Percentiles rank a stretch among this genome's conserved stretches.
phyloP scores from a whole-genome alignment of 2,888 invertebrate species.

The Osmoderma eremita region DNA sequence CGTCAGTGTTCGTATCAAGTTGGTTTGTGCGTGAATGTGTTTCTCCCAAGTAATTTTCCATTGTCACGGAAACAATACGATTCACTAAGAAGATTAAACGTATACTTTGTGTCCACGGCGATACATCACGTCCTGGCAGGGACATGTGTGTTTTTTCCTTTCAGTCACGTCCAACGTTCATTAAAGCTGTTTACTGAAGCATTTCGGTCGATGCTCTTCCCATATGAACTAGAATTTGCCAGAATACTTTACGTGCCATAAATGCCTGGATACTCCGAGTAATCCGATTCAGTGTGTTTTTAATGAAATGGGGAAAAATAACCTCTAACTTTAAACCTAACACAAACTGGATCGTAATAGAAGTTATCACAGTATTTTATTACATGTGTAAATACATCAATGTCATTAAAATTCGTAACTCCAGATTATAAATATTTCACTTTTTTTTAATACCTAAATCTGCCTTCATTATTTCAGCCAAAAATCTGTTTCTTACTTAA shows the following conservation, averaged over 20 bases:
- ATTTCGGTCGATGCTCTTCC: slow-evolving; percentile 3
- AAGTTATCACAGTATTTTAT: too few relatives aligned
- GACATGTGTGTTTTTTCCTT: slow-evolving; percentile 24
- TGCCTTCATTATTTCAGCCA: too few relatives aligned
- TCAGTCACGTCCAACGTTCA: slow-evolving; percentile 20
- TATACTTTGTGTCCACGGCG: slow-evolving; percentile 27
- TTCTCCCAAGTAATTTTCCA: slow-evolving; percentile 33
- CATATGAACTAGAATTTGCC: slow-evolving; percentile 14
- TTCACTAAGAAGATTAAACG: slow-evolving; percentile 35
- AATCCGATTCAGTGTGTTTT: too few relatives aligned
- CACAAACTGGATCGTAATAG: too few relatives aligned
- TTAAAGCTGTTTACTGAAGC: slow-evolving; percentile 14
- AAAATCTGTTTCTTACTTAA: too few relatives aligned
- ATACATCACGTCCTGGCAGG: slow-evolving; percentile 22
- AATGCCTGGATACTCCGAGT: neutral
- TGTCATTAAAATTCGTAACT: too few relatives aligned
- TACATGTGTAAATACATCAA: too few relatives aligned
- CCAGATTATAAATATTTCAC: too few relatives aligned
- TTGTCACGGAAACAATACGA: slow-evolving; percentile 34
- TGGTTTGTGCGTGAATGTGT: slow-evolving; percentile 6
- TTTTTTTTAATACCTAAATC: too few relatives aligned
- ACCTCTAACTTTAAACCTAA: too few relatives aligned
- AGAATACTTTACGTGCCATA: slow-evolving; percentile 8
- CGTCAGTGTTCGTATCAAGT: slow-evolving; percentile 15
- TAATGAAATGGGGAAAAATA: too few relatives aligned